Base-by-base conservation (phyloP, 2,888 invertebrate genomes). In the Lucinisca nassula region DNA sequence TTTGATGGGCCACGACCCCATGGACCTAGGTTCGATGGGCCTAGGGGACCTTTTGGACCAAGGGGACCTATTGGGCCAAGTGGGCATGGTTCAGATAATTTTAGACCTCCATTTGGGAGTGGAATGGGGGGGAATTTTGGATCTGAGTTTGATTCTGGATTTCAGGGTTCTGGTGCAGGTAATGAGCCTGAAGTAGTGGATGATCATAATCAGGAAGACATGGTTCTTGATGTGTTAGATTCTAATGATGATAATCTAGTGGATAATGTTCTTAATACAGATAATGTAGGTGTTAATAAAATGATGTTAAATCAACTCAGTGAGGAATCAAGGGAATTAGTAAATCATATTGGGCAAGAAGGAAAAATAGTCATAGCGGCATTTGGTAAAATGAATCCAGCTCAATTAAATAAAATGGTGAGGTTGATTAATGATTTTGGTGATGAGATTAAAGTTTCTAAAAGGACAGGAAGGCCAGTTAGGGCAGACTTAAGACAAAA, bases 391-490 rank as follows among this genome's bases (percentile, higher is more conserved):
- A 73, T 88, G 80, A 88, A 90, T 51, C 88, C 90, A 35, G 87
- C 81, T 40, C 90, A 88, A 61, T 70, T 88, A 30, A 87, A 88
- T 40, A 83, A 79, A 76, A 83, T 88, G 79, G 90, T 90, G 32
- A 85, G 79, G 70, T 40, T 83, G 37, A 75, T 88, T 35, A 88
- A 88, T 51, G 75, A 70, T n/a, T 78, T 88, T 49, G 90, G 90
- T 35, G 88, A 87, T 84, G 90, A 90, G 73, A 80, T 79, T n/a
- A 82, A 82, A 45, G 76, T 55, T 37, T 78, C 87, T 49, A 61
- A 82, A 74, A 51, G 76, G 30, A 83, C 79, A 37, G 85, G 85
- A 67, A 82, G 85, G 14, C 67, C 67, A 35, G 61, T 89, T 10
- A 79, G 72, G 38, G 77, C 82, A 37, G 61, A 82, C 38, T 67